A percentile compares a stretch with the other conserved stretches of the same genome.
These are phyloP conservation scores for Ochropleura leucogaster DNA, from an alignment of 2,888 invertebrate species.

Conservation along the genomic window DNA sequence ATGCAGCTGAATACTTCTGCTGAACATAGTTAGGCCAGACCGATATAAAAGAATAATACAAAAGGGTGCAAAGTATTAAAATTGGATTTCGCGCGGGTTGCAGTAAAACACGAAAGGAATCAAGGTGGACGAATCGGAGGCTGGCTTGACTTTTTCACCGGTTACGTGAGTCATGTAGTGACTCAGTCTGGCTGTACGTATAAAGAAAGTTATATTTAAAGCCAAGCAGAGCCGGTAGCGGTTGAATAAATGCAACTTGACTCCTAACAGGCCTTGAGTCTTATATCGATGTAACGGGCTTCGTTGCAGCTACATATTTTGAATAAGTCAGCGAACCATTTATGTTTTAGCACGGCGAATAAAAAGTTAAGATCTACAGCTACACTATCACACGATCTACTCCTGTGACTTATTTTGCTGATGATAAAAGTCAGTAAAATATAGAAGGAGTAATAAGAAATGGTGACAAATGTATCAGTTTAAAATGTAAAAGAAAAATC, in stretches of 20 bases:
- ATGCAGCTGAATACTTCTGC: neutral
- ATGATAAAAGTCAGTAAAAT: neutral
- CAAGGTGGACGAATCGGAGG: constrained; percentile 64
- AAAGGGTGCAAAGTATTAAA: constrained; percentile 25
- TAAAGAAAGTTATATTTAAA: constrained; percentile 46
- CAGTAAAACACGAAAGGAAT: constrained; percentile 55
- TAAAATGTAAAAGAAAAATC: neutral
- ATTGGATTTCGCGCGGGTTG: constrained; percentile 58
- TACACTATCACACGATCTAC: too few species aligned
- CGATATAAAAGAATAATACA: constrained; percentile 15
- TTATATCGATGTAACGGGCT: constrained; percentile 68
- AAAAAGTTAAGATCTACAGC: neutral
- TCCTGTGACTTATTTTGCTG: neutral
- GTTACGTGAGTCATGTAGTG: constrained; percentile 71
- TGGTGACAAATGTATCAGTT: neutral
- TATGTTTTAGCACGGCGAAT: neutral
- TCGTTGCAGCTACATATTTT: constrained; percentile 35
- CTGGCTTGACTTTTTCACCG: constrained; percentile 72
- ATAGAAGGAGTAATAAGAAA: neutral
- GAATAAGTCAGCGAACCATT: constrained; percentile 7
- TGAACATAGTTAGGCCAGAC: neutral
- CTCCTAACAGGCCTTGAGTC: constrained; percentile 76
- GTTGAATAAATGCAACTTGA: constrained; percentile 67
- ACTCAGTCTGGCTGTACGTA: constrained; percentile 65
- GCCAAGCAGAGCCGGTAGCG: constrained; percentile 43